These are phyloP conservation scores for Empidonax alnorum DNA, from an alignment of 2,113 vertebrate genomes.

Conservation along the genomic window DNA sequence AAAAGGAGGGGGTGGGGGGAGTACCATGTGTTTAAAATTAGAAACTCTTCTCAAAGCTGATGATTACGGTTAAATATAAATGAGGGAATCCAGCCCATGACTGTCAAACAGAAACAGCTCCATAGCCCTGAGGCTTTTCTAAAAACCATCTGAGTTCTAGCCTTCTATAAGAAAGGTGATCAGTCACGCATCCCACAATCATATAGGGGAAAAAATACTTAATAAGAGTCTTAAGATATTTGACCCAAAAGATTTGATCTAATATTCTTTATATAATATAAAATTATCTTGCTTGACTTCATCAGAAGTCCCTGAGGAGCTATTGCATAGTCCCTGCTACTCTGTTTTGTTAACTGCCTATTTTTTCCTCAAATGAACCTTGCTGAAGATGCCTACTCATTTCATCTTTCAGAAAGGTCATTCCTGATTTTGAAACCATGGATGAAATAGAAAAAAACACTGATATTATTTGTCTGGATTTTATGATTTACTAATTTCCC, in stretches of 20 bases:
- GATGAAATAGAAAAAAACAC: background rate
- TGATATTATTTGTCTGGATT: background rate
- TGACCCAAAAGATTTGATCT: constrained; percentile 55
- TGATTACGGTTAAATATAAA: constrained; percentile 74
- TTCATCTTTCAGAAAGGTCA: constrained; percentile 31
- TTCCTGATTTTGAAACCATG: background rate
- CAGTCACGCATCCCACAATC: constrained; percentile 10
- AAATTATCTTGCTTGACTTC: constrained; percentile 60
- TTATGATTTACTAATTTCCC: constrained; percentile 17
- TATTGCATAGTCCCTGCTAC: constrained; percentile 23
- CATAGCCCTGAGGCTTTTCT: constrained; percentile 34
- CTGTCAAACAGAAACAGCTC: constrained; percentile 60
- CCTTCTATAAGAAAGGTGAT: constrained; percentile 39
- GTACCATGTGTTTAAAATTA: constrained; percentile 66
- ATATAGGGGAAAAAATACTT: background rate
- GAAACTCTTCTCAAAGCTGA: constrained; percentile 60
- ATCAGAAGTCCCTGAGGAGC: constrained; percentile 38
- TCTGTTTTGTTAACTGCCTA: constrained; percentile 41
- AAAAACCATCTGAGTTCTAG: constrained; percentile 45
- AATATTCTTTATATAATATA: constrained; percentile 64
- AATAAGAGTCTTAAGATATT: constrained; percentile 31
- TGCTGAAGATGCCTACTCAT: constrained; percentile 36
- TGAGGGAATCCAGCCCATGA: constrained; percentile 58
- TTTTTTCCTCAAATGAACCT: constrained; percentile 64
- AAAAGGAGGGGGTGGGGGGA: background rate